Evolutionary conservation across 2,888 invertebrate genomes (phyloP), one percentile per base, ranked within the genome.

Genomic region (Melanchra persicariae): DNA sequence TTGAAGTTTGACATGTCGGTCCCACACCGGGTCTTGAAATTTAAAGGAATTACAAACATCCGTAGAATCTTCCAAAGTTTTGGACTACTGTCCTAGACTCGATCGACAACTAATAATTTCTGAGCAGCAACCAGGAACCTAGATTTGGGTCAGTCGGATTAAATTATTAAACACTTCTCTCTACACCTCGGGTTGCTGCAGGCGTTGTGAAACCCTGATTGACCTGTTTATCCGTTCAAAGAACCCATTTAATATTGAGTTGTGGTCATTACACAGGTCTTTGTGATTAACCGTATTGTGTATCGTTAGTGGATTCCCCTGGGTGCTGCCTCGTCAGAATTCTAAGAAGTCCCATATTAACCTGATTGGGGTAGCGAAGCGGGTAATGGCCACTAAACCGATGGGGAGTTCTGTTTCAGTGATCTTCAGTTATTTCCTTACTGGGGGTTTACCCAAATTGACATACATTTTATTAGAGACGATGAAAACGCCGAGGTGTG

Each of bases 321-420:
- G 75, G 49, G 72, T 26, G 10, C 22, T 8, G 54, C 5, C n/a
- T 12, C 43, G 26, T 22, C 43, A 49, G 55, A 66, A 75, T 72
- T 66, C 75, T 74, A 66, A 72, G 66, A 75, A 72, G 49, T 49
- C 49, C 34, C 49, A n/a, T 47, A 57, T 66, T 57, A 22, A 49
- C 34, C 12, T 57, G 49, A 65, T 74, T 72, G 66, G 26, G 26
- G 26, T 6, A 26, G 10, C 51, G 26, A 15, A 26, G n/a, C n/a
- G 40, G 54, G 47, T 17, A 24, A 43, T 6, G 22, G 34, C 26
- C 26, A 49, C 8, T 43, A 63, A 61, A 51, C 40, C 40, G 3
- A 30, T 61, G 22, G 34, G 49, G n/a, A 10, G 9, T 22, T 17
- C 26, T 7, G 45, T n/a, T 5, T 15, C 15, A n/a, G n/a, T 60